Base-by-base conservation (phyloP, 2,113 vertebrate genomes). In the Myxocyprinus asiaticus region DNA sequence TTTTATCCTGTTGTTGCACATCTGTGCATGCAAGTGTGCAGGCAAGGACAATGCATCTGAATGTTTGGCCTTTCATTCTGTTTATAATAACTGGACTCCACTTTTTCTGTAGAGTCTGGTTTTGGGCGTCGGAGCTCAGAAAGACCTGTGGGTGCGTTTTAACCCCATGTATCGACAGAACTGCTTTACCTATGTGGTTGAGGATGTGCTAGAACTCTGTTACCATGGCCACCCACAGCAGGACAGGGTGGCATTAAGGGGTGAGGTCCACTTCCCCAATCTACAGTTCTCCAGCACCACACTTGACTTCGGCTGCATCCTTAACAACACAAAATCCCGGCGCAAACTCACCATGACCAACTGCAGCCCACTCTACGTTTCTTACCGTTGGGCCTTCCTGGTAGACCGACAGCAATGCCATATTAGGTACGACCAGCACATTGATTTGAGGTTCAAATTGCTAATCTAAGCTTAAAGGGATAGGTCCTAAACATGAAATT, bases 271-370 rank as follows among this genome's bases (percentile, higher is more conserved):
- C 78, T 97, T 94, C 70, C 95, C 96, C 0, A 95, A 95, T 87
- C 92, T 98, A 22, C 61, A 33, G 43, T 90, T 98, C 43, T 91
- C 94, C 80, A 85, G 89, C 70, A 91, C 2, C 8, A 14, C 68
- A 0, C 51, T 98, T 79, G 89, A 98, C 53, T 98, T 98, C 14
- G 95, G 95, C 82, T 97, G 94, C 55, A 89, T 97, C 45, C 77
- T 94, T 22, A 95, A 94, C 2, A 86, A 91, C 76, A 94, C 94
- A 0, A 90, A 95, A 82, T 72, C 68, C 42, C 84, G 87, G 0
- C 88, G 63, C 73, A 82, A 86, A 0, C 0, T 98, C 12, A 67
- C 77, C 0, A 89, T 97, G 77, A 94, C 90, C 73, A 98, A 98
- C 91, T 88, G 83, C 89, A 95, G 95, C 84, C 89, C 89, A 0